phyloP scores from a whole-genome alignment of 2,888 invertebrate species.

The Ceramica pisi region DNA sequence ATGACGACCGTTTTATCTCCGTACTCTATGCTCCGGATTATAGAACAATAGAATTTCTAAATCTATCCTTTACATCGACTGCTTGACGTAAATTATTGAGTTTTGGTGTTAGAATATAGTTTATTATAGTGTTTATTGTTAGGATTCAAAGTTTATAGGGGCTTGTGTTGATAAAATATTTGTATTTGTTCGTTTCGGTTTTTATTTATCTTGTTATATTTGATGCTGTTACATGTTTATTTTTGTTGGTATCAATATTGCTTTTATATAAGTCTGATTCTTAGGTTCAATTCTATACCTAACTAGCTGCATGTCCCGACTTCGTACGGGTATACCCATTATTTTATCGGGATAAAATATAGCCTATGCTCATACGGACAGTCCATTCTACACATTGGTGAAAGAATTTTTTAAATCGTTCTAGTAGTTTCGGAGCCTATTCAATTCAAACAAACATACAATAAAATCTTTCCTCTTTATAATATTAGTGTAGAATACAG shows the following conservation, averaged over 20 bases:
- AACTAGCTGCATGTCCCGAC: too few relatives aligned
- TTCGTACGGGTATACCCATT: too few relatives aligned
- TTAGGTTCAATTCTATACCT: too few relatives aligned
- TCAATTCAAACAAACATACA: too few relatives aligned
- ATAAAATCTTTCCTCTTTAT: too few relatives aligned
- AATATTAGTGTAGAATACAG: too few relatives aligned
- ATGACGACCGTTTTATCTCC: not conserved
- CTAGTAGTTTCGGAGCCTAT: too few relatives aligned
- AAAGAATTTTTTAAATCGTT: too few relatives aligned
- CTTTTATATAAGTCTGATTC: too few relatives aligned
- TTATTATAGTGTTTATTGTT: constrained; percentile 8
- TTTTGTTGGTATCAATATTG: not conserved
- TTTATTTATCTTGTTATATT: not conserved
- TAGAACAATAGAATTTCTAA: constrained; percentile 17
- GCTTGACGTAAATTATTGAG: constrained; percentile 9
- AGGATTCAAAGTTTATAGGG: constrained; percentile 12
- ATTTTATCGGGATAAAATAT: too few relatives aligned
- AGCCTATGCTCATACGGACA: too few relatives aligned
- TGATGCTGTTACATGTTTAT: not conserved
- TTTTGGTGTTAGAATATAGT: constrained; percentile 1
- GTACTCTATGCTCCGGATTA: not conserved
- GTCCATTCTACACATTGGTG: too few relatives aligned
- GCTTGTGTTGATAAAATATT: constrained; percentile 4
- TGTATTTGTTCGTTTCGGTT: not conserved
- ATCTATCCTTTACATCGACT: not conserved